Conservation (phyloP, 2,888 invertebrate genomes). For the Tenodera sinensis region DNA sequence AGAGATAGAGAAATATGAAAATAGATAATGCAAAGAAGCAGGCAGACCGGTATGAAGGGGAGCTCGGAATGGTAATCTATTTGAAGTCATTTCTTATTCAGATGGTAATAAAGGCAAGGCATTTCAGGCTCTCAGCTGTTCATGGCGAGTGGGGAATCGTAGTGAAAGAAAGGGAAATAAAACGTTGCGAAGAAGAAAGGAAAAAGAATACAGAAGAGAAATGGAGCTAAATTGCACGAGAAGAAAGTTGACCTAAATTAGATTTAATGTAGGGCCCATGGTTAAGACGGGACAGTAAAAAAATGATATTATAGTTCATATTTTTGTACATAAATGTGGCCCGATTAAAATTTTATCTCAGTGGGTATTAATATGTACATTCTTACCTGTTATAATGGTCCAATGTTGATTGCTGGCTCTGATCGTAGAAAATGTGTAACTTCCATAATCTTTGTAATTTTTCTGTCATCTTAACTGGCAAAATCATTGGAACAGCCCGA, state of each 20-base stretch:
- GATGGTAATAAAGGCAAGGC: constrained; percentile 35
- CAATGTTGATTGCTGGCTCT: too few relatives aligned
- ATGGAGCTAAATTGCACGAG: constrained; percentile 25
- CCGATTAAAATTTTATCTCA: background rate
- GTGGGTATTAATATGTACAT: background rate
- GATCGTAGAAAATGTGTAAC: too few relatives aligned
- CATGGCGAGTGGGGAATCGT: constrained; percentile 13
- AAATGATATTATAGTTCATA: background rate
- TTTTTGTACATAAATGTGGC: background rate
- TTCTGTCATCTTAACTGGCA: too few relatives aligned
- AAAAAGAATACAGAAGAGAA: constrained; percentile 26
- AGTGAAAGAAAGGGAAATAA: constrained; percentile 22
- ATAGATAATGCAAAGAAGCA: constrained; percentile 27
- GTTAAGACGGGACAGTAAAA: background rate
- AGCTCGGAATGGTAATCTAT: constrained; percentile 35
- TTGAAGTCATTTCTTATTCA: constrained; percentile 37
- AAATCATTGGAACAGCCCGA: too few relatives aligned
- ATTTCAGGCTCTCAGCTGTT: constrained; percentile 15
- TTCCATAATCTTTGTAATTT: too few relatives aligned
- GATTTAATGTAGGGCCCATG: background rate
- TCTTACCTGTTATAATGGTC: too few relatives aligned
- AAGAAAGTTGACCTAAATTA: constrained; percentile 5
- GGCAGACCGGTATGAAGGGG: constrained; percentile 19
- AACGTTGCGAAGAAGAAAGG: constrained; percentile 19
- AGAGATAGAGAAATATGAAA: constrained; percentile 31